Evolutionary conservation across 2,113 vertebrate genomes (phyloP).

Genomic region (Gila orcuttii): DNA sequence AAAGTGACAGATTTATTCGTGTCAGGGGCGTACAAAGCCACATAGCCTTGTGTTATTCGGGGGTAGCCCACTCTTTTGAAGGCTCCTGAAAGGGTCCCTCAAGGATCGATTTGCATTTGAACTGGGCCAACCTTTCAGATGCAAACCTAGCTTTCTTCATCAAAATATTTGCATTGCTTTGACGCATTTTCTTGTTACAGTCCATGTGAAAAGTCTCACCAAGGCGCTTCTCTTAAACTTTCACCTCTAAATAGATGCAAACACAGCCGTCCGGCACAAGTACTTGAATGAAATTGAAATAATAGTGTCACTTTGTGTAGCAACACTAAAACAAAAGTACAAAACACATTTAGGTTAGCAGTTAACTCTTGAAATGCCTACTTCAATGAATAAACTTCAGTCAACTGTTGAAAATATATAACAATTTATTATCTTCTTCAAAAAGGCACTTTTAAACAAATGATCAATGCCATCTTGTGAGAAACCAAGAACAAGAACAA

Average conservation of each 20-base stretch:
- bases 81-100: slow-evolving; percentile 56
- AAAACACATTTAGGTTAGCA: background rate
- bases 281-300: slow-evolving; percentile 3
- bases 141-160: slow-evolving; percentile 60
- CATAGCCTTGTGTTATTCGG: slow-evolving; percentile 38
- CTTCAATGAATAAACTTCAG: slow-evolving; percentile 36
- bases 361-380: slow-evolving; percentile 29
- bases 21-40: slow-evolving; percentile 44
- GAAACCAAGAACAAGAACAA: slow-evolving; percentile 67
- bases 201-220: slow-evolving; percentile 31
- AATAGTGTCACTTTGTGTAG: slow-evolving; percentile 16
- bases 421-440: slow-evolving; percentile 74
- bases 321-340: slow-evolving; percentile 28
- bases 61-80: slow-evolving; percentile 45
- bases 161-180: slow-evolving; percentile 65
- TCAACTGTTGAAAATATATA: slow-evolving; percentile 60
- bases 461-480: slow-evolving; percentile 64
- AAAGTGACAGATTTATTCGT: slow-evolving; percentile 37
- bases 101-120: slow-evolving; percentile 59
- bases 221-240: slow-evolving; percentile 20
- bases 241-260: slow-evolving; percentile 18
- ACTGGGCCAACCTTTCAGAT: slow-evolving; percentile 56
- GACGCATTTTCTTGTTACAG: slow-evolving; percentile 51
- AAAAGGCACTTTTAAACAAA: slow-evolving; percentile 74
- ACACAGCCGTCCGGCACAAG: slow-evolving; percentile 1